Percentiles rank a stretch among this genome's conserved stretches.
Evolutionary conservation across 2,888 invertebrate species (phyloP).

Genomic region (Lasius platythorax): DNA sequence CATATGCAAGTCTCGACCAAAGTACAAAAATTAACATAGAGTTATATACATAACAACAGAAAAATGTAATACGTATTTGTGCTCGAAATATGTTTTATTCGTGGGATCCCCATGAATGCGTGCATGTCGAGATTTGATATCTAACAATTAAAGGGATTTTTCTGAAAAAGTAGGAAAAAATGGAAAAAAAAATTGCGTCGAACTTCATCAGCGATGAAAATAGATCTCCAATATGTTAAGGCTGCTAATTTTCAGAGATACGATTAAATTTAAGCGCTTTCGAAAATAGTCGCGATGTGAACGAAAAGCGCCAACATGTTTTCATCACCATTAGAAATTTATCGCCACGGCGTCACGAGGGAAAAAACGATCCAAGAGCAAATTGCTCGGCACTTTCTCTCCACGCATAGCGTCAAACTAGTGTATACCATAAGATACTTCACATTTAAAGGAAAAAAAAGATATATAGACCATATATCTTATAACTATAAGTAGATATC

Average conservation of each 20-base stretch:
- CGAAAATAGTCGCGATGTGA: conserved; percentile 19
- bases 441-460: conserved; percentile 15
- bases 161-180: background rate
- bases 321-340: conserved; percentile 60
- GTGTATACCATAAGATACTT: conserved; percentile 48
- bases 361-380: conserved; percentile 54
- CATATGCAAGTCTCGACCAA: conserved; percentile 53
- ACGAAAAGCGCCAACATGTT: conserved; percentile 42
- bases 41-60: conserved; percentile 1
- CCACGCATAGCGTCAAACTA: conserved; percentile 55
- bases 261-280: conserved; percentile 42
- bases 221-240: conserved; percentile 6
- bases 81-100: conserved; percentile 5
- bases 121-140: conserved; percentile 26
- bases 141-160: background rate
- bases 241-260: conserved; percentile 43
- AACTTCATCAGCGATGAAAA: background rate
- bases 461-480: conserved; percentile 34
- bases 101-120: background rate
- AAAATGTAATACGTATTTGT: background rate
- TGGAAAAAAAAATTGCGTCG: background rate
- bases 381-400: conserved; percentile 58
- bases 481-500: conserved; percentile 47
- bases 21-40: conserved; percentile 71
- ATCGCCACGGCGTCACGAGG: conserved; percentile 48